Base-by-base conservation (phyloP, 2,888 invertebrate species). In the Drosophila prolongata region DNA sequence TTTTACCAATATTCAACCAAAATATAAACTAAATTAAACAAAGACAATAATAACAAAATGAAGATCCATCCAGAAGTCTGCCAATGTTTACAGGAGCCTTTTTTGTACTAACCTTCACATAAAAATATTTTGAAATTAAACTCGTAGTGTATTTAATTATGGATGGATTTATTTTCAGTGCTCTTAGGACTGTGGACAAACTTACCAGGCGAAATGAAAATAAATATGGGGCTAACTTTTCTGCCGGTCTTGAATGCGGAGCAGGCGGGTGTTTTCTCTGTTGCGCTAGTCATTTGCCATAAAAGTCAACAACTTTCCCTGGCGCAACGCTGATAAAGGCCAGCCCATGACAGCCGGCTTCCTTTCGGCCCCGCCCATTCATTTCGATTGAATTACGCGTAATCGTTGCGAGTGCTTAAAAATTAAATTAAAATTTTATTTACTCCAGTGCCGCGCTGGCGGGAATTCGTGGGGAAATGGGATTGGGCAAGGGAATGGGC, bases 341-440 rank as follows among this genome's bases (percentile, higher is more conserved):
- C 77, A 80, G 67, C 50, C 59, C 52, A 44, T 40, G 54, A 66
- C 55, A 56, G 49, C 50, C 58, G 46, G 40, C 37, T 67, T 46
- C 58, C 46, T 27, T 40, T 46, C 46, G 40, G 35, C 27, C 40
- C 67, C 58, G 24, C 42, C 57, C 67, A 52, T 57, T 59, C 61
- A 70, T 65, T 67, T 80, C 83, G 79, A 87, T 85, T 83, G 86
- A 85, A 86, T 87, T 83, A 85, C 80, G 75, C 83, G 80, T 79
- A 86, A 85, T 83, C 80, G 88, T 75, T 78, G 72, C 79, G 73
- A 80, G 78, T 78, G 79, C 86, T 76, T 83, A 80, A 85, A 87
- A 85, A 85, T 85, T 79, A 83, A 85, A 87, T 85, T 85, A 85
- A 85, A 85, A 85, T 83, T 85, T 71, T 87, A 85, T 85, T 85